Base-by-base conservation (phyloP, 2,113 vertebrate genomes). In the Calyptomena viridis region DNA sequence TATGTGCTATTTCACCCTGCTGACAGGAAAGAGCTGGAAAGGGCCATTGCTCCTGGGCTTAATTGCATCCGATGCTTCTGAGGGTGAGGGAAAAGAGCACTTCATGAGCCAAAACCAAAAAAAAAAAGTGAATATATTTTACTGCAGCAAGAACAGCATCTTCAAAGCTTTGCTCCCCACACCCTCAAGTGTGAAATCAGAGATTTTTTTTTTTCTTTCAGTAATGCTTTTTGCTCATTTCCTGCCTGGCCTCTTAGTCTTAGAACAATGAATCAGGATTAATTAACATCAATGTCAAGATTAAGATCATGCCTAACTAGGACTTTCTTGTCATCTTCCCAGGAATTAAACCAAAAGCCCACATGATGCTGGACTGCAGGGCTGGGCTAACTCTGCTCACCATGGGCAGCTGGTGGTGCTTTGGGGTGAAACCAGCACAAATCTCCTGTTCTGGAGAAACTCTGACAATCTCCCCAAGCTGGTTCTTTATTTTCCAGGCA, bases 111-210 rank as follows among this genome's bases (percentile, higher is more conserved):
- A 81, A 82, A 78, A 4, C 60, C 72, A 9, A 16, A 21, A 44
- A 79, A 10, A 22, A 40, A 49, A 67, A 50, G 56, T 82, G 72
- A 71, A 71, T 68, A 27, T 27, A 62, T 67, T 53, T 13, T 4
- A 52, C 17, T 55, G 74, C 90, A 94, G 95, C 84, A 60, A 64
- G 87, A 89, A 25, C 31, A 87, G 84, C 81, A 79, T 44, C 90
- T 59, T 89, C 93, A 95, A 71, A 93, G 81, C 89, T 60, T 62
- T 6, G 37, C 74, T 84, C 74, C 52, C 78, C 86, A 63, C 81
- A 46, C 87, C 87, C 81, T 79, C 12, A n/a, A 72, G 77, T 85
- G 87, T 72, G 81, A 96, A 84, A 96, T 91, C 92, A 87, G 73
- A 89, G 80, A 66, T 47, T 42, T 28, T 62, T 42, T 31, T 33